Percentiles rank a stretch among this genome's conserved stretches.
Conservation (phyloP, 2,797 vertebrate genomes). For the Octomys mimax region DNA sequence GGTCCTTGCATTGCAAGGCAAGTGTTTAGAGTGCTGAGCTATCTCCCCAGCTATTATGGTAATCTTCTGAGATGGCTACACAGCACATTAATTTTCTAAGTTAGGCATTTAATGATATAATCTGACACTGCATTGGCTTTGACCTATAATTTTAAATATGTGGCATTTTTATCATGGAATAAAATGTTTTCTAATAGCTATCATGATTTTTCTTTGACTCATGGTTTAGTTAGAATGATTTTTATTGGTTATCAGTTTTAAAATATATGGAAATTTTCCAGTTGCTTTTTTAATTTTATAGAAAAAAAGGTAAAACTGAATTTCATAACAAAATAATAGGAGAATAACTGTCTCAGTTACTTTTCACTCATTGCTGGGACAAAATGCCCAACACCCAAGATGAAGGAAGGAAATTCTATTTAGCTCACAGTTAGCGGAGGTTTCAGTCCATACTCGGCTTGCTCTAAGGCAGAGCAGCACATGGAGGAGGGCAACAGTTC, state of each 20-base stretch:
- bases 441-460: too few relatives aligned
- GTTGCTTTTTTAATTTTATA: not conserved
- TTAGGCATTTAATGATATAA: not conserved
- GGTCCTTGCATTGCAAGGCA: too few relatives aligned
- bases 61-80: not conserved
- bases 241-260: not conserved
- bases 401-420: too few relatives aligned
- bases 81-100: constrained; percentile 25
- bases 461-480: too few relatives aligned
- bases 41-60: not conserved
- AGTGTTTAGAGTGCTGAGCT: too few relatives aligned
- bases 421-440: too few relatives aligned
- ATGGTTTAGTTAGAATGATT: not conserved
- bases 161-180: not conserved
- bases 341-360: too few relatives aligned
- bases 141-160: not conserved
- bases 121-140: not conserved
- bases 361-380: too few relatives aligned
- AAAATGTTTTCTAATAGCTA: constrained; percentile 9
- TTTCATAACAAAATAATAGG: too few relatives aligned
- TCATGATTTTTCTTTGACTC: constrained; percentile 37
- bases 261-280: not conserved
- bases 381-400: too few relatives aligned
- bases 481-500: too few relatives aligned
- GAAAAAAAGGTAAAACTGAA: too few relatives aligned